These are phyloP conservation scores for Boleophthalmus pectinirostris DNA, from an alignment of 2,113 vertebrate species.

Conservation along the genomic window DNA sequence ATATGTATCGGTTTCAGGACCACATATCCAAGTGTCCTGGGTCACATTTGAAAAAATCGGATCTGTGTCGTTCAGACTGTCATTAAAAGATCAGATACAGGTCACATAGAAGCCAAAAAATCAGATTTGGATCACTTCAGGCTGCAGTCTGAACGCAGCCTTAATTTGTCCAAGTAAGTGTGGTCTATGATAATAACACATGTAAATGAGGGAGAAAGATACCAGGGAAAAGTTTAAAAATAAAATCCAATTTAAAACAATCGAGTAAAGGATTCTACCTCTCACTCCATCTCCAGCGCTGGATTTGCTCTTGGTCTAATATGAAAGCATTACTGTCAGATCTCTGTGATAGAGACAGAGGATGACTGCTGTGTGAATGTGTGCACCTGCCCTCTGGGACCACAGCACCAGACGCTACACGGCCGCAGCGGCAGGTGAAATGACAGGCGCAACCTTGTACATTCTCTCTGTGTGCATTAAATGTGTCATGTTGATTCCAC, in stretches of 20 bases:
- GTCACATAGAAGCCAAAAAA: too few species aligned
- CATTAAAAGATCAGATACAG: too few species aligned
- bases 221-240: background rate
- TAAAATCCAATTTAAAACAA: background rate
- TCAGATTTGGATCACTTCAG: too few species aligned
- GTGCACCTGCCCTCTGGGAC: constrained; percentile 16
- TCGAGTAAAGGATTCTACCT: background rate
- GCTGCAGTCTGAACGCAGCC: too few species aligned
- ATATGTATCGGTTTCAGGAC: too few species aligned
- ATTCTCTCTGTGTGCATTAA: constrained; percentile 26
- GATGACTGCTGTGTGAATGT: constrained; percentile 27
- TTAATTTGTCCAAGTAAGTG: too few species aligned
- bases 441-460: constrained; percentile 21
- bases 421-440: constrained; percentile 32
- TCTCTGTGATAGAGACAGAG: constrained; percentile 29
- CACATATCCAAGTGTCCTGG: too few species aligned
- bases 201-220: background rate
- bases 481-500: constrained; percentile 32
- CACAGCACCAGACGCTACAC: constrained; percentile 22
- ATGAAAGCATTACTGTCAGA: constrained; percentile 5
- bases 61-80: too few species aligned
- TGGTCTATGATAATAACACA: background rate
- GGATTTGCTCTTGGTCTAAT: background rate
- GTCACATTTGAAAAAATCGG: too few species aligned
- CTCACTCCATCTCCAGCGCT: background rate